These are phyloP conservation scores for Erithacus rubecula DNA, from an alignment of 2,797 vertebrate genomes.

Conservation along the genomic window DNA sequence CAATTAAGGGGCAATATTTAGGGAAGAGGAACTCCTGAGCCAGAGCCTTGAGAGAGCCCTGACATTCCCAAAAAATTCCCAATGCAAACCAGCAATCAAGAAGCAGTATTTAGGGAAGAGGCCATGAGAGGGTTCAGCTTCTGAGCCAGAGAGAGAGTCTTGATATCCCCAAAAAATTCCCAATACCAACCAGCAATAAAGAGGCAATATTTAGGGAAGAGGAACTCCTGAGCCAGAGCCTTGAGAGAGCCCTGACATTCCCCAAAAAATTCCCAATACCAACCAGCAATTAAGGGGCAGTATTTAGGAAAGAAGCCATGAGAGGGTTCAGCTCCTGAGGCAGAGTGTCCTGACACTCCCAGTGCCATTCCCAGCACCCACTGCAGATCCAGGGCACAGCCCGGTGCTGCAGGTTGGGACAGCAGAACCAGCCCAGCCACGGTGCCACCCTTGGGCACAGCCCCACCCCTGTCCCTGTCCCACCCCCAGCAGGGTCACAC, in stretches of 20 bases:
- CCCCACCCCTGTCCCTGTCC: background rate
- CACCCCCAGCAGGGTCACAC: background rate
- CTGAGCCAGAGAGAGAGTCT: background rate
- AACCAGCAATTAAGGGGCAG: background rate
- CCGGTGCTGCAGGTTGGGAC: rapidly evolving
- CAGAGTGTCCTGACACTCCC: too few species aligned
- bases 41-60: background rate
- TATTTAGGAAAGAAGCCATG: rapidly evolving
- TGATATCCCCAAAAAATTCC: background rate
- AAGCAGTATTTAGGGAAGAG: background rate
- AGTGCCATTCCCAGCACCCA: background rate
- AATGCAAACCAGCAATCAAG: too few species aligned
- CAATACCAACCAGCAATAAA: rapidly evolving
- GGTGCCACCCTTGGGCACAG: rapidly evolving
- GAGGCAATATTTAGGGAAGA: background rate
- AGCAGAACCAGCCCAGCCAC: background rate
- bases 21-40: background rate
- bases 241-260: background rate
- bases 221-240: too few species aligned
- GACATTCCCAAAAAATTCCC: background rate
- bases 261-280: rapidly evolving
- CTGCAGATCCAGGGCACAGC: background rate
- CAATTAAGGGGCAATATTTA: too few species aligned
- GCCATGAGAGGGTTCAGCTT: background rate
- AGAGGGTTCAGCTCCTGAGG: too few species aligned